Evolutionary conservation across 2,797 vertebrate species (phyloP).

Genomic region (Gymnothorax reevesii): DNA sequence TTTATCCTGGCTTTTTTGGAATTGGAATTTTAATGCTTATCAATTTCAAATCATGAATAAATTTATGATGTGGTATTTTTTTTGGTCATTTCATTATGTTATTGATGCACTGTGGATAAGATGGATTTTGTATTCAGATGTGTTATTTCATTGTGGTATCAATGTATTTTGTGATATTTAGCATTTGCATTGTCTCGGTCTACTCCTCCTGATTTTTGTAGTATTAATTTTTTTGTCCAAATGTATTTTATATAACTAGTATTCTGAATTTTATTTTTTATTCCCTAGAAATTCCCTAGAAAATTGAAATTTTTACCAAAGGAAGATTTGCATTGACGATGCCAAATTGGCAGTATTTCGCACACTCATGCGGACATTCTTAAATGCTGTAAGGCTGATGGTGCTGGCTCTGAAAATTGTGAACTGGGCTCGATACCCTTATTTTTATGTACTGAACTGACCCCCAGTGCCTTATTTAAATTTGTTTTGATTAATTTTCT

Average conservation of each 20-base stretch:
- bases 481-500: neutral
- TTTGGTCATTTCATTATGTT: neutral
- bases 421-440: neutral
- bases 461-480: neutral
- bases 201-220: neutral
- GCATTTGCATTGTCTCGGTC: neutral
- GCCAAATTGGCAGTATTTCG: neutral
- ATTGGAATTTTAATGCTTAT: neutral
- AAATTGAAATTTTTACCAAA: neutral
- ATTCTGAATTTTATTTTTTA: neutral
- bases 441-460: neutral
- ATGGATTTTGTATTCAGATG: neutral
- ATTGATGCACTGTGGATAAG: neutral
- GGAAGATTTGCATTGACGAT: neutral
- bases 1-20: neutral
- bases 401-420: neutral
- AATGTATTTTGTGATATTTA: neutral
- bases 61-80: neutral
- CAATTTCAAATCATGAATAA: neutral
- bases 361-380: too few relatives aligned
- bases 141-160: neutral
- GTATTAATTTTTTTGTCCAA: neutral
- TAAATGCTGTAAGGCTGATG: neutral
- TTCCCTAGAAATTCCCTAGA: neutral
- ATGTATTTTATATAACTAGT: neutral